Base-by-base conservation (phyloP, 2,888 invertebrate genomes). In the Bedellia somnulentella region DNA sequence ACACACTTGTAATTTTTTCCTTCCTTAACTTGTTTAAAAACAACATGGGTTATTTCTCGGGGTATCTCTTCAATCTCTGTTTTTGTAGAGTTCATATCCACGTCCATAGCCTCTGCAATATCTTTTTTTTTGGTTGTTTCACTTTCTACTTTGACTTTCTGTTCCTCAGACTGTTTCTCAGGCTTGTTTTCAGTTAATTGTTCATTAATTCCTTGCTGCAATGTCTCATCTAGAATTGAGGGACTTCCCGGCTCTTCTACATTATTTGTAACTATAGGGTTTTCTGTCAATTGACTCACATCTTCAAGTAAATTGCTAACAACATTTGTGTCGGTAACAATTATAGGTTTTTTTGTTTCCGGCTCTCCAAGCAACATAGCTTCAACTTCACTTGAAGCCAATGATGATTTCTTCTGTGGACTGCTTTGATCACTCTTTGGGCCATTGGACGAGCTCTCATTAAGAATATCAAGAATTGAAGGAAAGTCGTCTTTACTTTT, bases 401-500 rank as follows among this genome's bases (percentile, higher is more conserved):
- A 44, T 40, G 50, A 61, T 22, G 51, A 35, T 48, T 63, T 62
- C 37, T 48, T 53, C 32, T 51, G 54, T 37, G 49, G 38, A 23
- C 52, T 38, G 42, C 30, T 49, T 40, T 41, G 54, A 47, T 58
- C 52, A 35, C 56, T 51, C 39, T 31, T 47, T 29, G 43, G 25
- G n/a, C 8, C 35, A 34, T 45, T 43, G 24, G 43, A 18, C 24
- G 43, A 35, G 31, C 46, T 53, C 24, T 58, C 59, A 47, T 57
- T 73, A n/a, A 75, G 48, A 35, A 75, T 71, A 33, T 76, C 75
- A 63, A 75, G 62, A 35, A 76, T 75, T n/a, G 75, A 75, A 27
- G 75, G 75, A 39, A 71, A 76, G 24, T 58, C 57, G 39, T 37
- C 35, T 44, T 62, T 66, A 15, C 39, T 51, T n/a, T 53, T 55